These are phyloP conservation scores for Aelia acuminata DNA, from an alignment of 2,888 invertebrate species.

Conservation along the genomic window DNA sequence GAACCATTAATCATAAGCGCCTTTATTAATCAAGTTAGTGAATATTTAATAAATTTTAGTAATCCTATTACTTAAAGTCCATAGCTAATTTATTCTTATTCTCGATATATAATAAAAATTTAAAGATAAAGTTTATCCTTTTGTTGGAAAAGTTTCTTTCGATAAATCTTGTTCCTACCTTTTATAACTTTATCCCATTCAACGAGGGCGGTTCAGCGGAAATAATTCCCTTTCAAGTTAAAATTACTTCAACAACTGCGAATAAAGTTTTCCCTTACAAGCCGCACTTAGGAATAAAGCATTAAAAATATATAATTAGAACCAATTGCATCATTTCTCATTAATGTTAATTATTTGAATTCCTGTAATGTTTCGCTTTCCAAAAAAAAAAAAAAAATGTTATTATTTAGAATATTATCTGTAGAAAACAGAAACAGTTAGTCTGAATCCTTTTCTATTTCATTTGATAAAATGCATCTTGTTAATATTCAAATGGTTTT, in stretches of 20 bases:
- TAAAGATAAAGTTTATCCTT: background rate
- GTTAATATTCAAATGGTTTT: background rate
- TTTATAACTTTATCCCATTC: slow-evolving; percentile 38
- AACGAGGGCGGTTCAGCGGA: background rate
- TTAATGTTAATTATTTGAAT: background rate
- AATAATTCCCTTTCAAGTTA: slow-evolving; percentile 36
- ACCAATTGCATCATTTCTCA: background rate
- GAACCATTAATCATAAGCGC: no score
- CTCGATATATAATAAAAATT: background rate
- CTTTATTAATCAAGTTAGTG: no score
- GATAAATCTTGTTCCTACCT: slow-evolving; percentile 3
- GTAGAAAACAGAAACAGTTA: no score
- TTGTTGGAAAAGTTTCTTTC: background rate
- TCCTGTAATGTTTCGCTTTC: no score
- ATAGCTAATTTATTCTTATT: background rate
- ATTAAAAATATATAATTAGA: background rate
- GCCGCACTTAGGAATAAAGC: background rate
- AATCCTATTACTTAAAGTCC: background rate
- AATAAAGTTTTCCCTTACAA: background rate
- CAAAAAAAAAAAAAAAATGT: no score
- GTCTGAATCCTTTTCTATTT: no score
- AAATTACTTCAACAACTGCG: slow-evolving; percentile 31
- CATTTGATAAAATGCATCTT: no score
- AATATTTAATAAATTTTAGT: background rate
- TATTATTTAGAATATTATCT: no score